Conservation (phyloP, 92 coral and sea anemone species). For the Actinernus sp. region DNA sequence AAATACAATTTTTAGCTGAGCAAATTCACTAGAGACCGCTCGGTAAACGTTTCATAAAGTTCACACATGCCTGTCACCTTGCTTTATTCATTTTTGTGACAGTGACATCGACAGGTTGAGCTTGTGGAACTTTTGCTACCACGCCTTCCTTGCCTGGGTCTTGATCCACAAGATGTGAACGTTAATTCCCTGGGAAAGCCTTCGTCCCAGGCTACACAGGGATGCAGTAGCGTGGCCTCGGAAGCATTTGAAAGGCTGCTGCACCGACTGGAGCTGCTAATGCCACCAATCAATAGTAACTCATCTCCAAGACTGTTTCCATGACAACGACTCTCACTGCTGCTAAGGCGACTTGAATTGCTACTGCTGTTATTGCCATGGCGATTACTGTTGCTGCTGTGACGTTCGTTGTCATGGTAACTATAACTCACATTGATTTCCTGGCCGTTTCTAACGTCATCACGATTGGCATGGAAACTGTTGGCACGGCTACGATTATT, state of each 20-base stretch:
- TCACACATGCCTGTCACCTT: too few relatives aligned
- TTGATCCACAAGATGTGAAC: background rate
- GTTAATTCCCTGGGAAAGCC: background rate
- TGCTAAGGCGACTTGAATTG: background rate
- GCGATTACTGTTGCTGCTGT: too few relatives aligned
- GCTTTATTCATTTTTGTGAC: too few relatives aligned
- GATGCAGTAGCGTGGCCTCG: background rate
- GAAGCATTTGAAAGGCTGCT: background rate
- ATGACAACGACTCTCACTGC: background rate
- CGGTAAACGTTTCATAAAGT: too few relatives aligned
- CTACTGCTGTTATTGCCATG: too few relatives aligned
- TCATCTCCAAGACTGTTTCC: background rate
- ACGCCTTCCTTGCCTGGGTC: background rate
- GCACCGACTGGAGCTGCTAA: background rate
- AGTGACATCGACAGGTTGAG: constrained; percentile 1
- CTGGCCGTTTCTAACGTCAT: background rate
- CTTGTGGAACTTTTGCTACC: background rate
- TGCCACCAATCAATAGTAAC: background rate
- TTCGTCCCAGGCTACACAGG: background rate
- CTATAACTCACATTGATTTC: background rate
- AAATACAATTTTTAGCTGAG: too few relatives aligned
- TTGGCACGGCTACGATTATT: background rate
- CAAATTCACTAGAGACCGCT: too few relatives aligned
- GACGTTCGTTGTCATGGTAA: background rate
- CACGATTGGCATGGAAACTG: background rate